phyloP scores from a whole-genome alignment of 2,797 vertebrate species.

The Sebastiscus albofasciatus region DNA sequence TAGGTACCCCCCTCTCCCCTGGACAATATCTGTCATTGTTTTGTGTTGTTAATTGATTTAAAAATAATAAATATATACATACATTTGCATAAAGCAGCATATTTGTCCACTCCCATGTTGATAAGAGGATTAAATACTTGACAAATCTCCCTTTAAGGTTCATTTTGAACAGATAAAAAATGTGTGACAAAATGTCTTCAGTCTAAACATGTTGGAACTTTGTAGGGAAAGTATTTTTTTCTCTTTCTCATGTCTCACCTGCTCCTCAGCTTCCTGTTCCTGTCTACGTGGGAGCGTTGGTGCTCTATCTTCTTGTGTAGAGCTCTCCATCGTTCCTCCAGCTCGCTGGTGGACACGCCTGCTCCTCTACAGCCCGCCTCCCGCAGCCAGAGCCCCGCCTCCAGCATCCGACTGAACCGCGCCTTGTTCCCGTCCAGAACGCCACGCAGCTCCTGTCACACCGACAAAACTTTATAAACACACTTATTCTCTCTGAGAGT shows the following conservation, averaged over 20 bases:
- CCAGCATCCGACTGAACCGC: constrained; percentile 79
- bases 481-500: not conserved
- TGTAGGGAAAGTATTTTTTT: not conserved
- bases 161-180: too few species aligned
- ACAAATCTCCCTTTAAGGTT: too few species aligned
- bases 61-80: too few species aligned
- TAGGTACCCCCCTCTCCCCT: too few species aligned
- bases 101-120: too few species aligned
- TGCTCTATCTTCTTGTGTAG: constrained; percentile 80
- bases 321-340: constrained; percentile 83
- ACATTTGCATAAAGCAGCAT: too few species aligned
- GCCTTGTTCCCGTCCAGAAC: constrained; percentile 79
- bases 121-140: too few species aligned
- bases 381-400: constrained; percentile 81
- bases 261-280: constrained; percentile 76
- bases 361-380: constrained; percentile 73
- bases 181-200: not conserved
- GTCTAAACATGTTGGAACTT: not conserved
- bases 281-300: constrained; percentile 69
- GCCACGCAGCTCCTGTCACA: constrained; percentile 79
- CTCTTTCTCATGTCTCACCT: constrained; percentile 69
- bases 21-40: too few species aligned
- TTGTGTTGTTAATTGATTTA: too few species aligned
- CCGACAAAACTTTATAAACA: constrained; percentile 16
- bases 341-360: constrained; percentile 64